Conservation (phyloP, 2,113 vertebrate genomes). For the Scophthalmus maximus region DNA sequence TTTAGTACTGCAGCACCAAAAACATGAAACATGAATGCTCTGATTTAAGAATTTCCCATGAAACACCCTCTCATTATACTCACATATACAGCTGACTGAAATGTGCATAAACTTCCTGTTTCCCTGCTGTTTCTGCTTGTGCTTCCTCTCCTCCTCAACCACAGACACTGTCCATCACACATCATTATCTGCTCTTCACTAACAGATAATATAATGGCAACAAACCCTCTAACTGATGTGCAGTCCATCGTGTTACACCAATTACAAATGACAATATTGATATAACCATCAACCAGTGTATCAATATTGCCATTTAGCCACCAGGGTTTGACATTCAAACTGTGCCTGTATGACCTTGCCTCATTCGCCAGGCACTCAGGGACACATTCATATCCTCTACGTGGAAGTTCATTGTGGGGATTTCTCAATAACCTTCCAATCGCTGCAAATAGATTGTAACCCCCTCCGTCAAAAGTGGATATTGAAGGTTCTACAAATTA, state of each 20-base stretch:
- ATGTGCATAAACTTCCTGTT: not conserved
- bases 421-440: conserved; percentile 47
- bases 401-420: conserved; percentile 32
- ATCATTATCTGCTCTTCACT: conserved; percentile 33
- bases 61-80: not conserved
- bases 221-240: conserved; percentile 16
- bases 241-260: conserved; percentile 45
- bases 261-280: conserved; percentile 61
- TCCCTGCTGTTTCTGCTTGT: not conserved
- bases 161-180: conserved; percentile 19
- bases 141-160: not conserved
- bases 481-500: conserved; percentile 45
- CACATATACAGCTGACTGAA: not conserved
- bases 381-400: conserved; percentile 23
- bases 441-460: conserved; percentile 29
- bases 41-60: not conserved
- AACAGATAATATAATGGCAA: conserved; percentile 10
- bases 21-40: not conserved
- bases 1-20: not conserved
- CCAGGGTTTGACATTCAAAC: conserved; percentile 43
- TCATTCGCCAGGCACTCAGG: conserved; percentile 22
- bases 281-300: conserved; percentile 52
- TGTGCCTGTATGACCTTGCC: conserved; percentile 35
- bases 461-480: conserved; percentile 11
- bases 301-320: conserved; percentile 53